Percentiles rank a stretch among this genome's conserved stretches.
These are phyloP conservation scores for Aldrovandia affinis DNA, from an alignment of 2,797 vertebrate genomes.

Conservation along the genomic window DNA sequence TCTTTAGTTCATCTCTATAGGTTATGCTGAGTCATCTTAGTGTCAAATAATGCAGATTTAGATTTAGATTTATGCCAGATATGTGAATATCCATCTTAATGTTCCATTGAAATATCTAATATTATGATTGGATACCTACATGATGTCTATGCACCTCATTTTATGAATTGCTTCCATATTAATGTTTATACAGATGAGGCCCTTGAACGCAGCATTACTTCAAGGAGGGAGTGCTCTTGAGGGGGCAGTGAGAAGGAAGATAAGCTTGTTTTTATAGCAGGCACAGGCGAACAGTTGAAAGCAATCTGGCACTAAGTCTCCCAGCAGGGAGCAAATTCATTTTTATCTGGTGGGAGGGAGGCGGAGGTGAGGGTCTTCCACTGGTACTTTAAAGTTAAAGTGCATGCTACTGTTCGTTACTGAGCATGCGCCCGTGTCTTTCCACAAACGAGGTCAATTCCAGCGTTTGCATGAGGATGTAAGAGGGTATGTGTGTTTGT, in stretches of 20 bases:
- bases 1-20: no score
- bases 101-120: not conserved
- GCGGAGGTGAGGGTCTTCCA: constrained; percentile 2
- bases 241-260: constrained; percentile 21
- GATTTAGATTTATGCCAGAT: not conserved
- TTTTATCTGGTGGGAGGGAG: not conserved
- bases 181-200: constrained; percentile 20
- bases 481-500: not conserved
- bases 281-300: constrained; percentile 30
- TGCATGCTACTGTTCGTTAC: constrained; percentile 24
- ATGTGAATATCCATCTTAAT: constrained; percentile 7
- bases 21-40: not conserved
- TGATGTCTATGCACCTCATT: not conserved
- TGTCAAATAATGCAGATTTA: not conserved
- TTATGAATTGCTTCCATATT: not conserved
- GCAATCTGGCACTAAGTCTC: constrained; percentile 32
- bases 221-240: not conserved
- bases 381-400: constrained; percentile 3
- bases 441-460: not conserved
- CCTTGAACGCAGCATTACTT: not conserved
- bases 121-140: not conserved
- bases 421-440: not conserved
- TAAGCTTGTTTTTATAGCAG: constrained; percentile 33
- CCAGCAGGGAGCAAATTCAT: constrained; percentile 34
- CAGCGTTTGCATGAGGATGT: not conserved